These are phyloP conservation scores for Colostygia pectinataria DNA, from an alignment of 2,888 invertebrate species.

Conservation along the genomic window DNA sequence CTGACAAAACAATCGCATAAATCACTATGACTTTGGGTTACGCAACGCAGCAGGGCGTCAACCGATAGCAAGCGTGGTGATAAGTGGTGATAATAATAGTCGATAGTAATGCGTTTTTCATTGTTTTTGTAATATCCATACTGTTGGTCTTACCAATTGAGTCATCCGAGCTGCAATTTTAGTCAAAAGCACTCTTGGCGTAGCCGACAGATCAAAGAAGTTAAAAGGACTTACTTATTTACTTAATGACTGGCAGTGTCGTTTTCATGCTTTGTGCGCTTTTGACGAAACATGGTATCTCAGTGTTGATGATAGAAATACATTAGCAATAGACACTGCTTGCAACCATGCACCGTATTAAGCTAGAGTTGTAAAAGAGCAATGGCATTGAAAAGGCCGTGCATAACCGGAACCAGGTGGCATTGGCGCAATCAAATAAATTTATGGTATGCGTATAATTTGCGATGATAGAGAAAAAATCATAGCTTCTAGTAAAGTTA, in stretches of 20 bases:
- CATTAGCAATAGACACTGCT: too few species aligned
- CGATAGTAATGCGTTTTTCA: constrained; percentile 15
- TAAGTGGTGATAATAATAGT: constrained; percentile 16
- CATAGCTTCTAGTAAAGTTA: too few species aligned
- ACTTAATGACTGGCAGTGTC: too few species aligned
- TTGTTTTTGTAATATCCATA: constrained; percentile 13
- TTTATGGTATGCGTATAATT: neutral
- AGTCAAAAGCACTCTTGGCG: too few species aligned
- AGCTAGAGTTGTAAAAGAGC: constrained; percentile 9
- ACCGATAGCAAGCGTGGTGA: constrained; percentile 21
- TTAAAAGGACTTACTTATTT: too few species aligned
- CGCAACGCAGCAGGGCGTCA: constrained; percentile 26
- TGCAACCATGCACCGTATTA: neutral
- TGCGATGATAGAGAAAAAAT: too few species aligned
- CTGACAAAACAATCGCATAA: constrained; percentile 30
- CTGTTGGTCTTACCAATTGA: constrained; percentile 5
- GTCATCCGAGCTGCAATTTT: too few species aligned
- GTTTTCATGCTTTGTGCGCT: too few species aligned
- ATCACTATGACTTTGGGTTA: constrained; percentile 20
- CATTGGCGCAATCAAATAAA: constrained; percentile 22
- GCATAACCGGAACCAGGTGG: constrained; percentile 28
- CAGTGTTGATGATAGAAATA: too few species aligned
- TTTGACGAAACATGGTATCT: too few species aligned
- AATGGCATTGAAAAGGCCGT: constrained; percentile 26
- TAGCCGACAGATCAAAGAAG: too few species aligned